Evolutionary conservation across 1,140 invertebrate genomes (phyloP), one percentile per base, ranked within the genome.

Genomic region (Drosophila tristis): DNA sequence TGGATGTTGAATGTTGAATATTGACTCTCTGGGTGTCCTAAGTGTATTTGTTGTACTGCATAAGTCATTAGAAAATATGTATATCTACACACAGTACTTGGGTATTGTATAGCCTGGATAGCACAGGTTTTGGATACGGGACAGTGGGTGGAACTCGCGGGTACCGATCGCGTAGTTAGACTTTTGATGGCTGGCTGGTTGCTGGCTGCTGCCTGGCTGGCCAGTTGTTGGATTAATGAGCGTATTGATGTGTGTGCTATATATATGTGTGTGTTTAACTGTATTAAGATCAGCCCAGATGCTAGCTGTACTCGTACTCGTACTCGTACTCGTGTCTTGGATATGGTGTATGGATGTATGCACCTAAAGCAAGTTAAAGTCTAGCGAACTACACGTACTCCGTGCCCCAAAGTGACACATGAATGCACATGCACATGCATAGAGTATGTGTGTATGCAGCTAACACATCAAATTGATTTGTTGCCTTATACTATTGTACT

Each of bases 401-500:
- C 31, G 20, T 20, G 20, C 20, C 2, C 20, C 20, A 20, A 35
- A 35, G 9, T 11, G 9, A 35, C 9, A 35, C 9, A 73, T 1
- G 20, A 1, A 20, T 20, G 20, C 1, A 20, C 20, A 20, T 20
- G 2, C 1, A 20, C 1, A 20, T 16, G 16, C 1, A 16, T 16
- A 1, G 0, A 16, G 16, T 16, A 1, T 16, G 16, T 16, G 16
- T 16, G 20, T 20, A 20, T 20, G 20, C 20, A 20, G 71, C 71
- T 64, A 74, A 74, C 71, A 74, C 72, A 65, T 74, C 70, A 64
- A 74, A 74, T 74, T 74, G 72, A 74, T 74, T 74, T 74, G 72
- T 74, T 74, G 72, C 72, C 72, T 74, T 74, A 74, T 63, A 31
- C 53, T n/a, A 58, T 16, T 39, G 35, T 39, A 39, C 35, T 39